Conservation (phyloP, 37 sponge, comb jelly and placozoan genomes). For the Geodia barretti region DNA sequence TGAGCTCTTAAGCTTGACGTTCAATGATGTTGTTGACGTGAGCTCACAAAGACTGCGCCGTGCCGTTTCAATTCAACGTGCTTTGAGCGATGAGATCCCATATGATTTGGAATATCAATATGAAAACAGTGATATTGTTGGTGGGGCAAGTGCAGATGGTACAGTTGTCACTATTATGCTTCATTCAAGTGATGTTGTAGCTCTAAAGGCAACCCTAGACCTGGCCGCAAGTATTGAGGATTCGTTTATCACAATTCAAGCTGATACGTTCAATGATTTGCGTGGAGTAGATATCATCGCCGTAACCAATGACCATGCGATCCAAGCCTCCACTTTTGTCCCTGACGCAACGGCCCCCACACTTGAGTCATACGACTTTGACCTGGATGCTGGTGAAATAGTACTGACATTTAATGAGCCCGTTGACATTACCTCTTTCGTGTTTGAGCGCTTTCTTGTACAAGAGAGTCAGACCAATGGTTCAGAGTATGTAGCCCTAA, state of each 20-base stretch:
- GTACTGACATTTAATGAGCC: slow-evolving; percentile 76
- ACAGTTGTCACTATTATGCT: slow-evolving; percentile 39
- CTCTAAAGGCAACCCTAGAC: slow-evolving; percentile 40
- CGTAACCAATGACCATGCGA: slow-evolving; percentile 60
- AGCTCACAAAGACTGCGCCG: background rate
- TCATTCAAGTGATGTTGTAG: slow-evolving; percentile 20
- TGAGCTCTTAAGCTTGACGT: slow-evolving; percentile 51
- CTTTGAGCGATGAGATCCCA: background rate
- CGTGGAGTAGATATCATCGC: slow-evolving; percentile 52
- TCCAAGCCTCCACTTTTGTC: slow-evolving; percentile 37
- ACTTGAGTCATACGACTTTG: slow-evolving; percentile 33
- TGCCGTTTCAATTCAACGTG: slow-evolving; percentile 26
- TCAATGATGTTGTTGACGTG: slow-evolving; percentile 65
- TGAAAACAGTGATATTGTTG: background rate
- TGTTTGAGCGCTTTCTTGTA: slow-evolving; percentile 14
- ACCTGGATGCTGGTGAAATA: slow-evolving; percentile 72
- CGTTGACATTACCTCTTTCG: slow-evolving; percentile 16
- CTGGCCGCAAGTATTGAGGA: slow-evolving; percentile 34
- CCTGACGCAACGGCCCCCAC: slow-evolving; percentile 60
- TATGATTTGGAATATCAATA: slow-evolving; percentile 2
- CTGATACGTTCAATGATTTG: slow-evolving; percentile 70
- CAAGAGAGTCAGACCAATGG: slow-evolving; percentile 19
- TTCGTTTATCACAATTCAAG: slow-evolving; percentile 61
- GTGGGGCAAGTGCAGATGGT: slow-evolving; percentile 21
- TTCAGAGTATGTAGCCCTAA: slow-evolving; percentile 26